A percentile compares a stretch with the other conserved stretches of the same genome.
Conservation (phyloP, 2,113 vertebrate species). For the Monopterus albus region DNA sequence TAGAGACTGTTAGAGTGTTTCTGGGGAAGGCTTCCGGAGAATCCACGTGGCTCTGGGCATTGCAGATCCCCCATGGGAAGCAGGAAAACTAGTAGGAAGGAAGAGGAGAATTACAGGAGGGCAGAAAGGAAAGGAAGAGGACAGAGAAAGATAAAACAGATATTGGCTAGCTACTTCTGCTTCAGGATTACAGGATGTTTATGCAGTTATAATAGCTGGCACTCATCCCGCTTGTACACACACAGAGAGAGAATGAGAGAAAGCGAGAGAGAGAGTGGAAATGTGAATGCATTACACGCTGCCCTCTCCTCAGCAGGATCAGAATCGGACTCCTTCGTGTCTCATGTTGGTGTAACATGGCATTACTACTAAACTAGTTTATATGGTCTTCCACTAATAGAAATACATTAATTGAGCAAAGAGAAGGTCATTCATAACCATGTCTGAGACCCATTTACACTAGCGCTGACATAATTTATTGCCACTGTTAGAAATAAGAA, state of each 20-base stretch:
- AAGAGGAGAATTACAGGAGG: no score
- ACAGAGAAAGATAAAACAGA: no score
- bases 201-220: constrained; percentile 43
- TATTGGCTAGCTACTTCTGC: constrained; percentile 23
- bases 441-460: background rate
- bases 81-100: no score
- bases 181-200: constrained; percentile 45
- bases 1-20: no score
- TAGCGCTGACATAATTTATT: background rate
- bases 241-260: background rate
- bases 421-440: background rate
- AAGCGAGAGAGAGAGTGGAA: background rate
- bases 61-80: no score
- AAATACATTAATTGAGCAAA: background rate
- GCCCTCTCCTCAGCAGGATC: constrained; percentile 8
- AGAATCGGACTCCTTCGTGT: constrained; percentile 30
- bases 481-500: background rate
- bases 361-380: background rate
- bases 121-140: no score
- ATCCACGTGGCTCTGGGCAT: no score
- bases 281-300: constrained; percentile 17
- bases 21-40: no score
- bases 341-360: constrained; percentile 25
- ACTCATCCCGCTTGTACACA: background rate
- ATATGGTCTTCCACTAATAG: background rate